Evolutionary conservation across 1,140 invertebrate genomes (phyloP).

Genomic region (Aphis craccivora): DNA sequence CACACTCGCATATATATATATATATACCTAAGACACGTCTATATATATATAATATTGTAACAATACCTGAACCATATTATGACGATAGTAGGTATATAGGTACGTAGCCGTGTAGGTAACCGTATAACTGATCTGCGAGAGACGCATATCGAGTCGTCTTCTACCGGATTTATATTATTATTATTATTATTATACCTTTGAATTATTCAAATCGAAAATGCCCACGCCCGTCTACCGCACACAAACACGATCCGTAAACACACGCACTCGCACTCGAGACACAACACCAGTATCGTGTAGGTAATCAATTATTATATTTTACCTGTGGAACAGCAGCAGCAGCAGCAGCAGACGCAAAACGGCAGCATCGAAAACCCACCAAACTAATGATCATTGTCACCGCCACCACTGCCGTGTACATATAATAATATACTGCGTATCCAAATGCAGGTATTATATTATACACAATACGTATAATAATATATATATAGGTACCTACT

Average conservation of each 20-base stretch:
- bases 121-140: not conserved
- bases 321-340: not conserved
- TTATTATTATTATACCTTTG: slow-evolving; percentile 20
- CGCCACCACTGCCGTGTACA: not conserved
- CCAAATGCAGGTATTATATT: not conserved
- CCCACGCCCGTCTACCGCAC: slow-evolving; percentile 25
- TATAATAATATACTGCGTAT: not conserved
- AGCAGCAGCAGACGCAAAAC: not conserved
- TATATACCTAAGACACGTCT: not conserved
- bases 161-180: slow-evolving; percentile 29
- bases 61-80: not conserved
- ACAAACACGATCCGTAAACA: not conserved
- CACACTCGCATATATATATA: not conserved
- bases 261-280: not conserved
- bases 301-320: slow-evolving; percentile 33
- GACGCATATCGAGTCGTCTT: not conserved
- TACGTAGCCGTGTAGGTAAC: not conserved
- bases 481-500: not conserved
- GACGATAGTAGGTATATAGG: too few species aligned
- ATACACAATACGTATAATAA: not conserved
- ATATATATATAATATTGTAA: not conserved
- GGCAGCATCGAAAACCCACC: slow-evolving; percentile 36
- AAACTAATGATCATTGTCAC: slow-evolving; percentile 38
- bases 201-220: slow-evolving; percentile 53
- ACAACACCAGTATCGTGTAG: not conserved